These are phyloP conservation scores for Bungarus multicinctus DNA, from an alignment of 2,113 vertebrate species.

Conservation along the genomic window DNA sequence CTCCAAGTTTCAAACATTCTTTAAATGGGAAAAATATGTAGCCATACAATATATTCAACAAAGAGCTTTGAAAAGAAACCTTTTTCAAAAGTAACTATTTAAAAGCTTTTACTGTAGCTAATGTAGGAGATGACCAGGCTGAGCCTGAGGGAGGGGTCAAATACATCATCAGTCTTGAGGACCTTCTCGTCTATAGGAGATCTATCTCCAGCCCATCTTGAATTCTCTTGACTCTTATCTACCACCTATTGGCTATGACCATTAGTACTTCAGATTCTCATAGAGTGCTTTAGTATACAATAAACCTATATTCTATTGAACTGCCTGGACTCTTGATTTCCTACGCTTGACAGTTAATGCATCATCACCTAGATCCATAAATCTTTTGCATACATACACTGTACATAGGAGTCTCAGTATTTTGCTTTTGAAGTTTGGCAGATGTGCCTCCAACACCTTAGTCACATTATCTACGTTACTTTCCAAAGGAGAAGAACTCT, in stretches of 20 bases:
- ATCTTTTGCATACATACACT: conserved; percentile 82
- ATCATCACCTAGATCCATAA: conserved; percentile 52
- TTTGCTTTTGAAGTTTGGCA: conserved; percentile 99
- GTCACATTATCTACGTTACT: conserved; percentile 95
- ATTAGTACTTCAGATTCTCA: neutral
- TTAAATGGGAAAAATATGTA: neutral
- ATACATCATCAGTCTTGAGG: neutral
- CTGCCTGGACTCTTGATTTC: neutral
- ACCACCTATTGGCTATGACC: neutral
- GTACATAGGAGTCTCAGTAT: conserved; percentile 92
- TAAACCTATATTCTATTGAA: neutral
- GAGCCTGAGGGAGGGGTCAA: neutral
- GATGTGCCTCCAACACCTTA: conserved; percentile 93
- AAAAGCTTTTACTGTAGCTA: conserved; percentile 55
- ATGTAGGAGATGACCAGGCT: conserved; percentile 15
- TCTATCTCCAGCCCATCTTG: neutral
- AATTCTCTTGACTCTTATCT: neutral
- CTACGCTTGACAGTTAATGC: conserved; percentile 45
- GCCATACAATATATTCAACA: neutral
- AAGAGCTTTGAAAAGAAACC: neutral
- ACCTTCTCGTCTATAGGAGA: neutral
- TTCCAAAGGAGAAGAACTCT: conserved; percentile 95
- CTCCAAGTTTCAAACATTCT: neutral
- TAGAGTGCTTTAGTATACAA: neutral
- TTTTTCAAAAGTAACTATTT: neutral